Conservation (phyloP, 2,797 vertebrate species). For the Peromyscus melanophrys region DNA sequence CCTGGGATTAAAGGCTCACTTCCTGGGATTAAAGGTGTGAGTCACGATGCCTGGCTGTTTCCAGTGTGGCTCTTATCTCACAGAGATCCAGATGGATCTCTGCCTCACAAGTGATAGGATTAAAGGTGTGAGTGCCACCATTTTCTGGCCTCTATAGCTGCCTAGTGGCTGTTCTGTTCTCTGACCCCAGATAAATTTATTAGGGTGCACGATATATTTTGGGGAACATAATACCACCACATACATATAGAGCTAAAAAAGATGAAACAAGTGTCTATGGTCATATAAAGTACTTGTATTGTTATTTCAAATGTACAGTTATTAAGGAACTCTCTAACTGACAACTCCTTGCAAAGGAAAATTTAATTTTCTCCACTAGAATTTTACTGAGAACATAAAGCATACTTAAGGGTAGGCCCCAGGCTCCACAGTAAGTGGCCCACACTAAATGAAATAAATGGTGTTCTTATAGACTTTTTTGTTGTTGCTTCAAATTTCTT, state of each 20-base stretch:
- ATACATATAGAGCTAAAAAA: not conserved
- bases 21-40: no score
- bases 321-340: not conserved
- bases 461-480: not conserved
- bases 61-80: no score
- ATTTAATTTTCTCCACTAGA: not conserved
- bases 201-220: no score
- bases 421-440: not conserved
- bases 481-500: not conserved
- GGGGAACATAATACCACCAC: no score
- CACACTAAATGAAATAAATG: not conserved
- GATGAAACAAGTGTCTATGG: not conserved
- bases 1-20: no score
- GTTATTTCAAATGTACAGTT: not conserved
- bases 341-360: not conserved
- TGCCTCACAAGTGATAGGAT: no score
- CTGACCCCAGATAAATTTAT: no score
- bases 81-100: no score
- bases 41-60: no score
- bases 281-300: not conserved
- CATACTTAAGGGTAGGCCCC: accelerated
- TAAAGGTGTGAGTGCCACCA: no score
- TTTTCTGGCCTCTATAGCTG: no score
- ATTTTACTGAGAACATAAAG: not conserved
- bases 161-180: no score